These are phyloP conservation scores for Globodera rostochiensis DNA, from an alignment of 1,140 invertebrate species.

Conservation along the genomic window DNA sequence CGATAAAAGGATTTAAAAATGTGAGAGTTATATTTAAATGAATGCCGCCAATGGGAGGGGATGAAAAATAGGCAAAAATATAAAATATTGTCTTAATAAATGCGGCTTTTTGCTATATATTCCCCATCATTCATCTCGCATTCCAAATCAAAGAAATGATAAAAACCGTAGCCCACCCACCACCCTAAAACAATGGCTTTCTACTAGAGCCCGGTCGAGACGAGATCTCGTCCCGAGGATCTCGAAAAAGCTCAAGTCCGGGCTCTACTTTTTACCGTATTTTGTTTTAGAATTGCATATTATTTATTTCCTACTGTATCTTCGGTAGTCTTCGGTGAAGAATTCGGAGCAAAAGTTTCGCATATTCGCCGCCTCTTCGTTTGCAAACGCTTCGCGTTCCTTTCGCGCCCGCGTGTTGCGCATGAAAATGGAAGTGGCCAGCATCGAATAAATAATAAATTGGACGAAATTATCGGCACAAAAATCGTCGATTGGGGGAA, in stretches of 20 bases:
- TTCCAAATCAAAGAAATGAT: too few species aligned
- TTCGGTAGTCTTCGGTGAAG: slow-evolving; percentile 24
- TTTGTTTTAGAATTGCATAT: background rate
- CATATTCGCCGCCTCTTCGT: slow-evolving; percentile 5
- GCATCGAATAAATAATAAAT: background rate
- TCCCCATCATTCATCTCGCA: too few species aligned
- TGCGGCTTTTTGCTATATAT: too few species aligned
- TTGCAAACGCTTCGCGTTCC: slow-evolving; percentile 7
- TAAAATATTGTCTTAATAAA: too few species aligned
- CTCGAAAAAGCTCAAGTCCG: too few species aligned
- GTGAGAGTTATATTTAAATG: background rate
- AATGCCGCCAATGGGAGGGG: background rate
- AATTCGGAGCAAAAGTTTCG: slow-evolving; percentile 25
- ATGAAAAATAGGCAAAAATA: too few species aligned
- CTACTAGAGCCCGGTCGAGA: too few species aligned
- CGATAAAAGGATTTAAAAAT: slow-evolving; percentile 3
- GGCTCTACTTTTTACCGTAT: too few species aligned
- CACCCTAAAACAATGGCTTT: too few species aligned
- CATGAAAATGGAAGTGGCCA: slow-evolving; percentile 28
- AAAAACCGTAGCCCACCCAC: too few species aligned
- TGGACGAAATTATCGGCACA: background rate
- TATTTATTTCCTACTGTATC: slow-evolving; percentile 18
- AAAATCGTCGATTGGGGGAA: too few species aligned
- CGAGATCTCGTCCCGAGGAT: too few species aligned
- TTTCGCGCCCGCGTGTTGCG: slow-evolving; percentile 29